Evolutionary conservation across 1,140 invertebrate genomes (phyloP), one percentile per base, ranked within the genome.

Genomic region (Drosophila kanapiae): DNA sequence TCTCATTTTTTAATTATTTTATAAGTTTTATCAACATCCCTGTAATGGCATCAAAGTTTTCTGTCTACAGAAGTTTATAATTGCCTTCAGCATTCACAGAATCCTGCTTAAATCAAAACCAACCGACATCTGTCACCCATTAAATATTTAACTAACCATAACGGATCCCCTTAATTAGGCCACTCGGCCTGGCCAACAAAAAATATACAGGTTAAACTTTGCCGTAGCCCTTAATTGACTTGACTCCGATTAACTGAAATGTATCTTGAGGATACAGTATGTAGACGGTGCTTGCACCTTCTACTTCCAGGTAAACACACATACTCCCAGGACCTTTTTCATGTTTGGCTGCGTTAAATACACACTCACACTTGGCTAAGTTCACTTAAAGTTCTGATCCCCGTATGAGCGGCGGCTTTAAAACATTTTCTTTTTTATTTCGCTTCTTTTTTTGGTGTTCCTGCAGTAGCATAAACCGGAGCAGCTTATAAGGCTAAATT

Each of bases 351-450:
- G 76, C 58, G 75, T 56, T 78, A 78, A 78, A 78, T 78, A 78
- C 59, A 51, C 75, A 45, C 77, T 65, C 62, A 56, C 69, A 87
- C 72, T 84, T 80, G 59, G 69, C 58, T 80, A 87, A 84, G 76
- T 87, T 87, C 76, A 67, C 87, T 86, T 86, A 80, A 87, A 88
- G 84, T 87, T 87, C 61, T 82, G 76, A 86, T 82, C 76, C 54
- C 40, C 29, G 74, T 70, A 64, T 85, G 69, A 82, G 70, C 70
- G 58, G 37, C 57, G 78, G 79, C 70, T 87, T 87, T 84, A 84
- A 87, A 88, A 76, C 79, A 40, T 47, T 47, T 18, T 63, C 33
- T 18, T 14, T 6, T 27, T 9, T 57, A 7, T 42, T 5, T 38
- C 11, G 1, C 5, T 14, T 13, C 6, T 51, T 16, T 6, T 13